phyloP scores from a whole-genome alignment of 35 echinoderm and acorn worm genomes.

The Hemicentrotus pulcherrimus region DNA sequence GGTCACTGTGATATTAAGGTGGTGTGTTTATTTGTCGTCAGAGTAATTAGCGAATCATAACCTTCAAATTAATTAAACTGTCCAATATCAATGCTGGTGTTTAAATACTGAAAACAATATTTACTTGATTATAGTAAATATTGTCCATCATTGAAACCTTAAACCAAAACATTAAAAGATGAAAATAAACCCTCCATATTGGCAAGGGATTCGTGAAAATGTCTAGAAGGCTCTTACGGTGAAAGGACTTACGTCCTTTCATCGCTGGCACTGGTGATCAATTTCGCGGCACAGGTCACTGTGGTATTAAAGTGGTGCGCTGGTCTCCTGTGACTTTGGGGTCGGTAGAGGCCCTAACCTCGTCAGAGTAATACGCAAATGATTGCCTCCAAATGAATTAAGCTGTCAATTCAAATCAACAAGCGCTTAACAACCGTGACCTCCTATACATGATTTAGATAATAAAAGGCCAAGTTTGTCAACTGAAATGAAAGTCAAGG shows the following conservation, averaged over 20 bases:
- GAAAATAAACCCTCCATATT: too few species aligned
- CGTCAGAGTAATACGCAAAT: neutral
- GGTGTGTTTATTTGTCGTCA: too few species aligned
- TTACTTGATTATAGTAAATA: too few species aligned
- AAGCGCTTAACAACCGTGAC: neutral
- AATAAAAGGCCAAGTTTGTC: conserved; percentile 6
- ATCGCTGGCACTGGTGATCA: neutral
- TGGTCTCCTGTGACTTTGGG: neutral
- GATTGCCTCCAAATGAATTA: conserved; percentile 8
- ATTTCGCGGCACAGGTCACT: neutral
- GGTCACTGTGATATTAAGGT: too few species aligned
- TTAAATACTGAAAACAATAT: too few species aligned
- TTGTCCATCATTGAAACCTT: too few species aligned
- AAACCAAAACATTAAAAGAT: too few species aligned
- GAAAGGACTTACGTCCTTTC: neutral
- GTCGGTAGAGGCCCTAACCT: neutral
- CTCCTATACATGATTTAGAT: neutral
- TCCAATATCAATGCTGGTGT: too few species aligned
- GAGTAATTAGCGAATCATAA: too few species aligned
- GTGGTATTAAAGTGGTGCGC: neutral
- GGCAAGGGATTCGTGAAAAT: too few species aligned
- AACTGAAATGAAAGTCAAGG: conserved; percentile 1
- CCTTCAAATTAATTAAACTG: too few species aligned
- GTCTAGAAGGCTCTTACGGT: too few species aligned
- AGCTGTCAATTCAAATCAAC: neutral